Evolutionary conservation across 1,140 invertebrate genomes (phyloP).

Genomic region (Drosophila arizonae): DNA sequence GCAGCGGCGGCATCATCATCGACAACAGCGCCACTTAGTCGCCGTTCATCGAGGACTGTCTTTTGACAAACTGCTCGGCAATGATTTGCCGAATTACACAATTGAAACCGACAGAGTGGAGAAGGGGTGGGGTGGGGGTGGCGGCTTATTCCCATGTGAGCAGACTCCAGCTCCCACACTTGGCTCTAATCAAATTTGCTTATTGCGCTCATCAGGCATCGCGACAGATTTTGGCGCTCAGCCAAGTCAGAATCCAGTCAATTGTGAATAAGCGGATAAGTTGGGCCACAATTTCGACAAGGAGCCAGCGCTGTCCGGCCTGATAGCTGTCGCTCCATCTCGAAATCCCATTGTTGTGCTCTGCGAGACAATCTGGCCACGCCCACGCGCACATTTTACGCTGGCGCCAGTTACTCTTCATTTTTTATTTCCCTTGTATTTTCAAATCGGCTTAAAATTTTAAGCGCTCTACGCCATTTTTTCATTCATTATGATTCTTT

Average conservation of each 20-base stretch:
- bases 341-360: constrained; percentile 39
- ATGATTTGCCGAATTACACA: constrained; percentile 30
- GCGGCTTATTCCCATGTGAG: not conserved
- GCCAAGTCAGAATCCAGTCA: constrained; percentile 41
- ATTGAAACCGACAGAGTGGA: not conserved
- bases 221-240: constrained; percentile 36
- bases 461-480: constrained; percentile 48
- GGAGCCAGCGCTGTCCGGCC: constrained; percentile 36
- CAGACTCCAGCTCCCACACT: constrained; percentile 4
- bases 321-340: constrained; percentile 35
- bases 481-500: constrained; percentile 53
- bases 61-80: constrained; percentile 42
- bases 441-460: constrained; percentile 53
- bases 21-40: constrained; percentile 34
- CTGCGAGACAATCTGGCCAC: constrained; percentile 16
- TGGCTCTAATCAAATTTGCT: constrained; percentile 44
- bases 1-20: constrained; percentile 46
- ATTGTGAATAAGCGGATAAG: constrained; percentile 50
- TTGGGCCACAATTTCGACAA: constrained; percentile 27
- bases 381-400: constrained; percentile 18
- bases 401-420: constrained; percentile 27
- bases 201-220: constrained; percentile 42
- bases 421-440: too few species aligned
- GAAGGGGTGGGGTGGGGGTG: not conserved
- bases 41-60: constrained; percentile 10